Percentiles rank a stretch among this genome's conserved stretches.
Conservation (phyloP, 2,797 vertebrate species). For the Antrozous pallidus region DNA sequence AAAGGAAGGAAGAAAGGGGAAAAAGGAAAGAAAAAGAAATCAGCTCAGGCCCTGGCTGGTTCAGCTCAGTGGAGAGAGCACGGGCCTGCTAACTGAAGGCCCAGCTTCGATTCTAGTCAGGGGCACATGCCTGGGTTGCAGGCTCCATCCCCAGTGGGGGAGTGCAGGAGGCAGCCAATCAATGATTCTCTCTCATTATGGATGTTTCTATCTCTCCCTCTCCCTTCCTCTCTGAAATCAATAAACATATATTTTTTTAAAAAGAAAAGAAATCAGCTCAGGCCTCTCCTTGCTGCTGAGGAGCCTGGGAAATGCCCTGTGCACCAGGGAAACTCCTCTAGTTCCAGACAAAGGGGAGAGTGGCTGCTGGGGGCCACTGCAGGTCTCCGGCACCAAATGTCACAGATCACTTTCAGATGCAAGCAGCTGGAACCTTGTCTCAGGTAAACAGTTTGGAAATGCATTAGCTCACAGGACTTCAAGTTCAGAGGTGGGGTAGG, state of each 20-base stretch:
- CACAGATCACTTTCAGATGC: background rate
- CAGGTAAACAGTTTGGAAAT: background rate
- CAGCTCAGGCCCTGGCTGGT: too few relatives aligned
- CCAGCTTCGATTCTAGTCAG: too few relatives aligned
- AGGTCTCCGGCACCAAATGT: background rate
- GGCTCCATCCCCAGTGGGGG: too few relatives aligned
- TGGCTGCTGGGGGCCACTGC: background rate
- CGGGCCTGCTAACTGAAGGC: too few relatives aligned
- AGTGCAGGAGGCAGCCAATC: too few relatives aligned
- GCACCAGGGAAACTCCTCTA: background rate
- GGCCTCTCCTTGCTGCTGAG: background rate
- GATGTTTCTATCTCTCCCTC: too few relatives aligned
- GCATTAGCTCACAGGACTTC: background rate
- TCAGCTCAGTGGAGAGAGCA: too few relatives aligned
- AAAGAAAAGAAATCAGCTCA: background rate
- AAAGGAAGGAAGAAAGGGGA: too few relatives aligned
- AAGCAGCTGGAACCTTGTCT: background rate
- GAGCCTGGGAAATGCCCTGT: background rate
- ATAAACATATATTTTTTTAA: too few relatives aligned
- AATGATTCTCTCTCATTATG: too few relatives aligned
- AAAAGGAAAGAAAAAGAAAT: background rate
- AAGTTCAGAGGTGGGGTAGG: background rate
- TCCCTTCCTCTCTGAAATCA: too few relatives aligned
- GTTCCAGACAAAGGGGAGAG: accelerated
- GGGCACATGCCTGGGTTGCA: too few relatives aligned